These are phyloP conservation scores for Catharus bicknelli DNA, from an alignment of 2,113 vertebrate genomes.

Conservation along the genomic window DNA sequence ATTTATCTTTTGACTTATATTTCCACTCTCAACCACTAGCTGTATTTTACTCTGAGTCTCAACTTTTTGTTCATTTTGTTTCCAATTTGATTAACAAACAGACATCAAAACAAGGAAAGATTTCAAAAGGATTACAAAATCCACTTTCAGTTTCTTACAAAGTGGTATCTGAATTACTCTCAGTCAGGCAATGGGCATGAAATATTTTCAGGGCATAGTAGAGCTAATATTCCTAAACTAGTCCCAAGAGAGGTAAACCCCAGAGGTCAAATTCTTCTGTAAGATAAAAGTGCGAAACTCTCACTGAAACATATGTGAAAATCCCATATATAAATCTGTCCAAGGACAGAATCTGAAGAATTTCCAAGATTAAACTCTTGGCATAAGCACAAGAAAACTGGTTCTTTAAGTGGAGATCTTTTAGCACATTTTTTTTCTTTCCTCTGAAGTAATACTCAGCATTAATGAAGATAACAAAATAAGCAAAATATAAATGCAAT, in stretches of 20 bases:
- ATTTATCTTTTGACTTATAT: not conserved
- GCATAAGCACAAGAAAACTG: not conserved
- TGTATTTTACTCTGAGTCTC: not conserved
- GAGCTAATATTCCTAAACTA: constrained; percentile 31
- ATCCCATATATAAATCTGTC: constrained; percentile 39
- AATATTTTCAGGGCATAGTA: constrained; percentile 12
- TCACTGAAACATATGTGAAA: constrained; percentile 47
- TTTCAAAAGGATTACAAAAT: constrained; percentile 46
- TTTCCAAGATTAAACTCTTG: constrained; percentile 35
- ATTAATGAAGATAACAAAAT: not conserved
- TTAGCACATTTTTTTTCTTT: not conserved
- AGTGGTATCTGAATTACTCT: constrained; percentile 13
- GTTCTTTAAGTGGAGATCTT: not conserved
- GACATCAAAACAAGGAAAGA: not conserved
- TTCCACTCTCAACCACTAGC: not conserved
- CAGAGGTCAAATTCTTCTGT: constrained; percentile 57
- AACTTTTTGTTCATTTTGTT: constrained; percentile 6
- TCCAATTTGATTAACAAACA: constrained; percentile 9
- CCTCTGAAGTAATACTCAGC: not conserved
- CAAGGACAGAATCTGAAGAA: constrained; percentile 42
- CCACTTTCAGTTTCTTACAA: not conserved
- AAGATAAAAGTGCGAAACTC: constrained; percentile 47
- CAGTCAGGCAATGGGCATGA: constrained; percentile 3
- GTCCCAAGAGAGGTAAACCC: constrained; percentile 25
- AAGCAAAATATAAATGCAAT: not conserved